Percentiles rank a stretch among this genome's conserved stretches.
These are phyloP conservation scores for Altica lythri DNA, from an alignment of 2,888 invertebrate genomes.

Conservation along the genomic window DNA sequence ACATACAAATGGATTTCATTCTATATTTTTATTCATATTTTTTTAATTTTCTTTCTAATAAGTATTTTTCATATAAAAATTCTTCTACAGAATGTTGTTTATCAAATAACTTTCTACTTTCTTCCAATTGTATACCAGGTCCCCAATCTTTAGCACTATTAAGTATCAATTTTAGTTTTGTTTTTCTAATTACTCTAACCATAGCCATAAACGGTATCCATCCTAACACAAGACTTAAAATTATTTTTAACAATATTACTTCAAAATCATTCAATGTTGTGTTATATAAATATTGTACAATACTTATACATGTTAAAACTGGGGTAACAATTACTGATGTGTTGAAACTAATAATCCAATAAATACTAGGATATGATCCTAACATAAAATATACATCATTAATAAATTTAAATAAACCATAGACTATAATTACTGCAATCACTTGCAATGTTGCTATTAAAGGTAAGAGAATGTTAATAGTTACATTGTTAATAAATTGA, in stretches of 20 bases:
- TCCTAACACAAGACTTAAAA: slow-evolving; percentile 15
- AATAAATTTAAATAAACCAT: slow-evolving; percentile 23
- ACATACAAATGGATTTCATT: background rate
- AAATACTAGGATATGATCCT: slow-evolving; percentile 21
- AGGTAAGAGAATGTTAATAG: slow-evolving; percentile 21
- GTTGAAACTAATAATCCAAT: slow-evolving; percentile 18
- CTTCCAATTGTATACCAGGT: slow-evolving; percentile 18
- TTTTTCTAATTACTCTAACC: slow-evolving; percentile 30
- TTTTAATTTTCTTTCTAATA: slow-evolving; percentile 26
- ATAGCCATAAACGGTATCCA: slow-evolving; percentile 33
- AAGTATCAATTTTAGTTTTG: slow-evolving; percentile 15
- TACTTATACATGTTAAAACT: slow-evolving; percentile 20
- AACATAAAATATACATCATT: slow-evolving; percentile 31
- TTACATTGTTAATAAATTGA: slow-evolving; percentile 16
- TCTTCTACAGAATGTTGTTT: slow-evolving; percentile 21
- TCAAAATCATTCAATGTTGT: slow-evolving; percentile 6
- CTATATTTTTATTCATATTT: slow-evolving; percentile 23
- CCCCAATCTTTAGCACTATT: slow-evolving; percentile 26
- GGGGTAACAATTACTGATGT: slow-evolving; percentile 16
- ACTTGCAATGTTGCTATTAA: slow-evolving; percentile 22
- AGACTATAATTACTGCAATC: slow-evolving; percentile 23
- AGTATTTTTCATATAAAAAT: slow-evolving; percentile 31
- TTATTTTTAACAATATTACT: slow-evolving; percentile 19
- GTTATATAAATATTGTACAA: slow-evolving; percentile 22
- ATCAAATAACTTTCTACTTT: slow-evolving; percentile 25